Percentiles rank a stretch among this genome's conserved stretches.
phyloP scores from a whole-genome alignment of 2,113 vertebrate genomes.

The Nothoprocta perdicaria region DNA sequence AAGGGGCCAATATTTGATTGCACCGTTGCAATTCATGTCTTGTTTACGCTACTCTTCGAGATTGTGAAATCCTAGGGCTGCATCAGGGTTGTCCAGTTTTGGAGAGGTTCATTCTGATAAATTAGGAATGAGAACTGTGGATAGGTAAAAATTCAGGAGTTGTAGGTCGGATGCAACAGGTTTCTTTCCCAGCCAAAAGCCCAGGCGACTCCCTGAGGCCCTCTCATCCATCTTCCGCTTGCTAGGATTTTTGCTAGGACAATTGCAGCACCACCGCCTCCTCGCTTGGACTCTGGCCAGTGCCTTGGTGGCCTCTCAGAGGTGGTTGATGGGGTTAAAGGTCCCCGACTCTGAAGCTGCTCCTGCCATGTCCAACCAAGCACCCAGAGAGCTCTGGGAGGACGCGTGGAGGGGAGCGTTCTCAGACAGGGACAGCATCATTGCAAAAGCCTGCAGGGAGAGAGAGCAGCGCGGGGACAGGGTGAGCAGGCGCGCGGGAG shows the following conservation, averaged over 20 bases:
- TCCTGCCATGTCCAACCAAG: constrained; percentile 96
- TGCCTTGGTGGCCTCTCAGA: constrained; percentile 80
- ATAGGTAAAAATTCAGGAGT: neutral
- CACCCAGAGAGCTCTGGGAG: constrained; percentile 95
- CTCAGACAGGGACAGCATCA: constrained; percentile 99
- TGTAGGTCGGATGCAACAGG: neutral
- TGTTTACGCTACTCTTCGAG: neutral
- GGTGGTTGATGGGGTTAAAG: constrained; percentile 97
- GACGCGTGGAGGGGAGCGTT: constrained; percentile 91
- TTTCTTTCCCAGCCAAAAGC: constrained; percentile 52
- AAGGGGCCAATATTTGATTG: neutral
- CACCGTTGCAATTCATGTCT: neutral
- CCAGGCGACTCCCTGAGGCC: constrained; percentile 46
- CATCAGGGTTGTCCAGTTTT: constrained; percentile 7
- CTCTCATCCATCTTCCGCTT: constrained; percentile 59
- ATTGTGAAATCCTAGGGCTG: neutral
- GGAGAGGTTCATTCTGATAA: constrained; percentile 51
- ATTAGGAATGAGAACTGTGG: constrained; percentile 5
- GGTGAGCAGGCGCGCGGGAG: neutral
- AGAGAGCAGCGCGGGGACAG: neutral
- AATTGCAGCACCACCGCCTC: constrained; percentile 23
- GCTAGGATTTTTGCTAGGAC: constrained; percentile 59
- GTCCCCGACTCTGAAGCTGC: constrained; percentile 89
- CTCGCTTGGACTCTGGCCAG: constrained; percentile 56
- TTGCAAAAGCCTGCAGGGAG: constrained; percentile 93